Conservation (phyloP, 2,113 vertebrate species). For the Hippolais icterina region DNA sequence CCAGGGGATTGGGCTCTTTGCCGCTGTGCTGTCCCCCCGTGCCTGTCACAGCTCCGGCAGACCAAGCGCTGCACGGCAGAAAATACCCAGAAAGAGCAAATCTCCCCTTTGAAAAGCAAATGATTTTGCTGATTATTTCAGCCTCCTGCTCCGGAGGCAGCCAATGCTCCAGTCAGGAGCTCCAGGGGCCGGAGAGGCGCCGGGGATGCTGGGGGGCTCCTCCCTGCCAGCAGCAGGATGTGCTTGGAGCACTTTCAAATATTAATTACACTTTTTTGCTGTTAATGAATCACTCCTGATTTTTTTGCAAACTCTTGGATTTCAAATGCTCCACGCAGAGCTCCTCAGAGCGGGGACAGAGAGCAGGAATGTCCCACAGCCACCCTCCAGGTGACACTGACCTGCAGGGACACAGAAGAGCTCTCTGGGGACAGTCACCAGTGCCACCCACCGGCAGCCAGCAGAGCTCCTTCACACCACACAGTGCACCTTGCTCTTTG, state of each 20-base stretch:
- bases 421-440: neutral
- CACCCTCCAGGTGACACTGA: neutral
- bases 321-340: neutral
- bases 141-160: neutral
- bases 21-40: neutral
- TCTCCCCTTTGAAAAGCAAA: neutral
- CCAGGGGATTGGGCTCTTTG: neutral
- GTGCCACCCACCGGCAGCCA: neutral
- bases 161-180: neutral
- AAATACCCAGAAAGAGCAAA: neutral
- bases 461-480: neutral
- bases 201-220: neutral
- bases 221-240: neutral
- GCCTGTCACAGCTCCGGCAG: neutral
- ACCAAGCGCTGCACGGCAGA: neutral
- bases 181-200: neutral
- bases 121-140: neutral
- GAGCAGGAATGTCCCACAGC: neutral
- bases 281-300: neutral
- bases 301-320: neutral
- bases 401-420: neutral
- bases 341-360: neutral
- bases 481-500: neutral
- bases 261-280: constrained; percentile 7
- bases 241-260: neutral